These are phyloP conservation scores for Graptemys geographica DNA, from an alignment of 2,797 vertebrate genomes.

Conservation along the genomic window DNA sequence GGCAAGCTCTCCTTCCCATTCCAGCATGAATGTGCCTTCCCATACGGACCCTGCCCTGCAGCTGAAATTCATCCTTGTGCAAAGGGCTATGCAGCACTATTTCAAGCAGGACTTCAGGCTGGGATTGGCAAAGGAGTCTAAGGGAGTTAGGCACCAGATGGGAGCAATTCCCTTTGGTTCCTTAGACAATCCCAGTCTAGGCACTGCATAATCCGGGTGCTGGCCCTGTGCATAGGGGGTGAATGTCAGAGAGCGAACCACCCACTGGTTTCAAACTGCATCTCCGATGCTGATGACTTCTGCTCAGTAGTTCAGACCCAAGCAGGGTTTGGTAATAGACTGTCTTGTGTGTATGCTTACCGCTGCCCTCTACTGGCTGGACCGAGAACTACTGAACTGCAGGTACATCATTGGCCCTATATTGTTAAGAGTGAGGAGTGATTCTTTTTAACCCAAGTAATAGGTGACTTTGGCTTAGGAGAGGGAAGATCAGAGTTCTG, in stretches of 20 bases:
- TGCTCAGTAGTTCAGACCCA: neutral
- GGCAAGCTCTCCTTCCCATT: neutral
- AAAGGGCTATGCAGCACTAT: neutral
- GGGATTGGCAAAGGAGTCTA: neutral
- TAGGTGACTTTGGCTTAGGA: neutral
- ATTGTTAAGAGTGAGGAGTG: neutral
- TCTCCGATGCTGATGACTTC: neutral
- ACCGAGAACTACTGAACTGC: neutral
- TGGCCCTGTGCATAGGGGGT: neutral
- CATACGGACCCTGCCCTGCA: neutral
- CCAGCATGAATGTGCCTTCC: neutral
- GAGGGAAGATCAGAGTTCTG: neutral
- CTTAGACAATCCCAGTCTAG: neutral
- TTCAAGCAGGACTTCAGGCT: neutral
- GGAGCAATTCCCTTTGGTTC: neutral
- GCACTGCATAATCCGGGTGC: neutral
- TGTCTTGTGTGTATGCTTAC: neutral
- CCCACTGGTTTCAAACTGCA: neutral
- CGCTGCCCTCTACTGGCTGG: neutral
- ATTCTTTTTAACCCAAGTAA: neutral
- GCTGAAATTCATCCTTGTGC: neutral
- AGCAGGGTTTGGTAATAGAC: neutral
- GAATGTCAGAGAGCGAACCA: neutral
- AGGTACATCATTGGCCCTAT: neutral
- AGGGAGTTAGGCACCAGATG: neutral